phyloP scores from a whole-genome alignment of 2,113 vertebrate species.

The Desmodus rotundus region DNA sequence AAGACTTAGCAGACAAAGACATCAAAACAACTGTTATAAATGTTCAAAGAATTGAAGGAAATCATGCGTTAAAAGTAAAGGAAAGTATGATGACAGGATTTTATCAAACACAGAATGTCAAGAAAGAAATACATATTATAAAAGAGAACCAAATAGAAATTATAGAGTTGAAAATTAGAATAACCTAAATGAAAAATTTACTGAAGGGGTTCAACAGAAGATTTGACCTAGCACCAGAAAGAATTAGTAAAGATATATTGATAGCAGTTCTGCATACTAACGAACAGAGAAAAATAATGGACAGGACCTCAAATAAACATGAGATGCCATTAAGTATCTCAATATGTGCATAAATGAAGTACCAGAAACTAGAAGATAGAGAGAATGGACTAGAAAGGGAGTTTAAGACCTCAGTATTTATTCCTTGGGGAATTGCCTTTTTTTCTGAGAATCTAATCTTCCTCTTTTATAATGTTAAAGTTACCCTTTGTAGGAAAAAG shows the following conservation, averaged over 20 bases:
- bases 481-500: neutral
- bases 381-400: neutral
- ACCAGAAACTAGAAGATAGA: neutral
- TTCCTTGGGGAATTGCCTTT: conserved; percentile 6
- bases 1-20: neutral
- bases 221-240: neutral
- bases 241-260: neutral
- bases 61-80: neutral
- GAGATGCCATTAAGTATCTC: neutral
- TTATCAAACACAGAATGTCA: neutral
- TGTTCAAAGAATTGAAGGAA: neutral
- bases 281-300: neutral
- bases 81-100: neutral
- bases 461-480: neutral
- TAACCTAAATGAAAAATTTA: neutral
- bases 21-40: neutral
- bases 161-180: neutral
- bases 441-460: neutral
- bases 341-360: neutral
- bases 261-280: neutral
- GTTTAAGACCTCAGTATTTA: neutral
- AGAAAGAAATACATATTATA: neutral
- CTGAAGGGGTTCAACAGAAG: neutral
- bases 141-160: neutral
- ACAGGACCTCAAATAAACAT: neutral